Evolutionary conservation across 2,113 vertebrate genomes (phyloP).

Genomic region (Phasianus colchicus): DNA sequence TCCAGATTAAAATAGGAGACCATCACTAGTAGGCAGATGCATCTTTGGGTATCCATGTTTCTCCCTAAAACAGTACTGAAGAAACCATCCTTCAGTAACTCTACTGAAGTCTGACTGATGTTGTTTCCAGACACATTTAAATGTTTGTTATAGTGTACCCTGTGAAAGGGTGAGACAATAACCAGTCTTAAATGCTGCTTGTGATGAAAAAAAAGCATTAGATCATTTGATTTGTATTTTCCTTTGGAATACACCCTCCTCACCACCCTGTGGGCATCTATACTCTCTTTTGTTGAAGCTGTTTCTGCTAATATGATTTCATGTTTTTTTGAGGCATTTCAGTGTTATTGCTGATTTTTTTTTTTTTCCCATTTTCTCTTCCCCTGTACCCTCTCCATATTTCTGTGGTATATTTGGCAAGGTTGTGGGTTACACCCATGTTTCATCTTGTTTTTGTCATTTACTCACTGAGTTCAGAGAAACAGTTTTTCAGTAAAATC

Average conservation of each 20-base stretch:
- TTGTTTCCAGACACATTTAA: neutral
- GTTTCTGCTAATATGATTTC: conserved; percentile 49
- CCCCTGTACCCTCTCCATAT: conserved; percentile 48
- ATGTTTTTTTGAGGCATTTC: conserved; percentile 48
- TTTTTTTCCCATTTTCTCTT: conserved; percentile 15
- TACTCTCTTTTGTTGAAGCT: conserved; percentile 39
- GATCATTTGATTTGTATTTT: conserved; percentile 52
- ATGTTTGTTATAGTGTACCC: neutral
- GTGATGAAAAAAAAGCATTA: conserved; percentile 49
- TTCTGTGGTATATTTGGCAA: conserved; percentile 63
- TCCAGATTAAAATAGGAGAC: neutral
- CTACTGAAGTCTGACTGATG: neutral
- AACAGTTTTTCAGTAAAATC: conserved; percentile 57
- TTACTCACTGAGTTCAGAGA: conserved; percentile 68
- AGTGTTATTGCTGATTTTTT: conserved; percentile 6
- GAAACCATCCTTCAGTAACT: neutral
- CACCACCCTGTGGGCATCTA: conserved; percentile 51
- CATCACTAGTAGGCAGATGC: neutral
- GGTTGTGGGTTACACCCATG: conserved; percentile 65
- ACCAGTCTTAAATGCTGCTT: conserved; percentile 26
- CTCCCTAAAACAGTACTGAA: neutral
- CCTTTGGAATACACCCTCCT: conserved; percentile 39
- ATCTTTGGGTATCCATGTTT: neutral
- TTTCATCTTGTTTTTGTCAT: conserved; percentile 69
- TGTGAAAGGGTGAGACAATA: neutral